Base-by-base conservation (phyloP, 2,113 vertebrate species). In the Cheilinus undulatus region DNA sequence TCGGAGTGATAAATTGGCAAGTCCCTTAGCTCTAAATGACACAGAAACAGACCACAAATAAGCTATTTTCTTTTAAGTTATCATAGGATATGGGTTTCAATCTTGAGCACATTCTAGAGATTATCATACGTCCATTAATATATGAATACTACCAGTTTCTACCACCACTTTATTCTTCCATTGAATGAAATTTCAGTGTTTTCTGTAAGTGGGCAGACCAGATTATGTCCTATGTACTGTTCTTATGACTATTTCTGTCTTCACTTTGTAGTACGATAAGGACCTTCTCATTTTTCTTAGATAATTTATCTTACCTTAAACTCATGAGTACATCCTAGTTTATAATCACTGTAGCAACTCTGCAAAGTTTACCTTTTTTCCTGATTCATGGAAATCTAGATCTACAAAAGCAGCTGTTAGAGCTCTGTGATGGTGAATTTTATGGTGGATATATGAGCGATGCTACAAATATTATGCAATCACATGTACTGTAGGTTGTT, bases 401-500 rank as follows among this genome's bases (percentile, higher is more conserved):
- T 24, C 48, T 30, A 30, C 38, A 23, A 38, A 64, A 30, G 40
- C 51, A 56, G 42, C 42, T 63, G 28, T 48, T 63, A 32, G 6
- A 32, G 7, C 5, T 34, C 20, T n/a, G 15, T 40, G 56, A 50
- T 51, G 38, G 8, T 32, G 12, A 3, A 36, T 40, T 30, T 30
- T 2, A 28, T 38, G 10, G 7, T 59, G 13, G 30, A 27, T 19
- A 30, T 54, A 23, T 5, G 28, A 27, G 19, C 3, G 9, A 30
- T 42, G 3, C 32, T 40, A 30, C 45, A 24, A n/a, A 24, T 32
- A 36, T 23, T 13, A 26, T 23, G 38, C 15, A 20, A 46, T 68
- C 40, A 48, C 15, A 69, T 17, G 40, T 69, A 69, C 63, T 62
- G 57, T 66, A 48, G 40, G 14, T 48, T 46, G 36, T 40, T 27